Conservation (phyloP, 1,140 invertebrate genomes). For the Brachionus manjavacas region DNA sequence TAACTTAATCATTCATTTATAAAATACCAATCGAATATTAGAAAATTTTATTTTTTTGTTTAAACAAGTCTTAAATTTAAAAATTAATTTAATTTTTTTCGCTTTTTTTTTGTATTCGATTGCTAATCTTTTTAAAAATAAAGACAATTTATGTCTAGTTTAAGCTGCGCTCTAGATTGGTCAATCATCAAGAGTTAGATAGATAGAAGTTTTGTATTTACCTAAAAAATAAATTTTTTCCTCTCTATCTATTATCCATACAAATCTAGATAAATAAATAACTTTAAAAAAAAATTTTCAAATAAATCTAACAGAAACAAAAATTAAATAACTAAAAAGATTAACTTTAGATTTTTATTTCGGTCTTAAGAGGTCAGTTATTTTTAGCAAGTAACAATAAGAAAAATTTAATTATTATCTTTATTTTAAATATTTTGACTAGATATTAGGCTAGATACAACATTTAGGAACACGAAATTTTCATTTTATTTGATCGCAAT, state of each 20-base stretch:
- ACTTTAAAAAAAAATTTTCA: slow-evolving; percentile 22
- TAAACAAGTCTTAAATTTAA: slow-evolving; percentile 39
- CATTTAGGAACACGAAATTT: background rate
- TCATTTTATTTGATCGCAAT: background rate
- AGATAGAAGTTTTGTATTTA: background rate
- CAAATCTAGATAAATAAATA: slow-evolving; percentile 27
- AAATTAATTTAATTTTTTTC: slow-evolving; percentile 24
- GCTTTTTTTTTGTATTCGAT: slow-evolving; percentile 13
- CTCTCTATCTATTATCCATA: background rate
- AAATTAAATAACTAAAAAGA: slow-evolving; percentile 40
- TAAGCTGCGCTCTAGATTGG: background rate
- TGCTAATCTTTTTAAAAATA: slow-evolving; percentile 39
- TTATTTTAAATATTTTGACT: slow-evolving; percentile 31
- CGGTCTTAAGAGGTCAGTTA: background rate
- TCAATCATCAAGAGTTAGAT: background rate
- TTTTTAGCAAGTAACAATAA: background rate
- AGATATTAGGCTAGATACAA: background rate
- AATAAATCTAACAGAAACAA: slow-evolving; percentile 30
- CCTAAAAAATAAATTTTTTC: slow-evolving; percentile 10
- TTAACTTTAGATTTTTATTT: slow-evolving; percentile 27
- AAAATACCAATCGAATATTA: slow-evolving; percentile 37
- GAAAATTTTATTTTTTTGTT: slow-evolving; percentile 9
- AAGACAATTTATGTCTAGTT: background rate
- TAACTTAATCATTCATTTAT: slow-evolving; percentile 20
- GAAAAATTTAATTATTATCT: slow-evolving; percentile 8